Evolutionary conservation across 64 coral and sea anemone genomes (phyloP).

Genomic region (Montipora cactus): DNA sequence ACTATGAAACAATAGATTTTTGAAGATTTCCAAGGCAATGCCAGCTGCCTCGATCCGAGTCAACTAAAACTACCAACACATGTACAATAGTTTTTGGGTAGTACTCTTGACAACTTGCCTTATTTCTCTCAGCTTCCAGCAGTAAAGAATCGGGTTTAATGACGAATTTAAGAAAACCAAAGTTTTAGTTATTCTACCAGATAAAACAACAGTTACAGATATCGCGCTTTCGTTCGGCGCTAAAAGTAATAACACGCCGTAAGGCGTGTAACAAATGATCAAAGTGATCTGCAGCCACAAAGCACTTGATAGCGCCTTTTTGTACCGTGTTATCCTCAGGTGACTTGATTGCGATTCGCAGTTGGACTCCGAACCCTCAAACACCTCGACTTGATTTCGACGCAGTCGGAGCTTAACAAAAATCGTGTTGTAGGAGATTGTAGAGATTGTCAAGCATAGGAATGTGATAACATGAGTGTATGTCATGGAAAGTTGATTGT

Average conservation of each 20-base stretch:
- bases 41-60: too few relatives aligned
- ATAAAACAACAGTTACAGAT: neutral
- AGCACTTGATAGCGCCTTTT: neutral
- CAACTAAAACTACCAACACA: too few relatives aligned
- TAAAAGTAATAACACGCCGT: neutral
- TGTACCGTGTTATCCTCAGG: neutral
- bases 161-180: conserved; percentile 31
- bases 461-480: neutral
- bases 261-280: neutral
- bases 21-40: too few relatives aligned
- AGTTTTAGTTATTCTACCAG: neutral
- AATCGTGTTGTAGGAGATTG: neutral
- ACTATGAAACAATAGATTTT: too few relatives aligned
- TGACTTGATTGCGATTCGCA: too few relatives aligned
- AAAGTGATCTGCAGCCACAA: conserved; percentile 1
- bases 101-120: neutral
- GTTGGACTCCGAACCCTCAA: neutral
- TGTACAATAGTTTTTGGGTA: too few relatives aligned
- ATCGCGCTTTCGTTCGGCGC: too few relatives aligned
- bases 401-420: neutral
- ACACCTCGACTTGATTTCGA: neutral
- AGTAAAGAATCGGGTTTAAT: conserved; percentile 28
- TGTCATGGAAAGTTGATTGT: neutral
- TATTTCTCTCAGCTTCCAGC: neutral
- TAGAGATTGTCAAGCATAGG: neutral